Percentiles rank a stretch among this genome's conserved stretches.
phyloP scores from a whole-genome alignment of 1,140 invertebrate species.

The Gonatopus flavifemur region DNA sequence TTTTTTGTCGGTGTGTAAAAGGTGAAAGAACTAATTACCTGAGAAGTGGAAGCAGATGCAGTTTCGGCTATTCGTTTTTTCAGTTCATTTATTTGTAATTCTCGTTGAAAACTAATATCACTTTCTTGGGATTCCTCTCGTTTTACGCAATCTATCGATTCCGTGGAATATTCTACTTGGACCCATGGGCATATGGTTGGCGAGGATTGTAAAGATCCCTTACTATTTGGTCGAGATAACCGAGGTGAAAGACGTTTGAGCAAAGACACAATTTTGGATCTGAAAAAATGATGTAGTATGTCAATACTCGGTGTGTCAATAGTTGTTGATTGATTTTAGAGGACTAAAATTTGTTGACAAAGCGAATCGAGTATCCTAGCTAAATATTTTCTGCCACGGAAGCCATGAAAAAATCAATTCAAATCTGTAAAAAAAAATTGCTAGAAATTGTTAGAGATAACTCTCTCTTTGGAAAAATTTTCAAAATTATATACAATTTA shows the following conservation, averaged over 20 bases:
- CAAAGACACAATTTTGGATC: constrained; percentile 53
- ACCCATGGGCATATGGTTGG: constrained; percentile 48
- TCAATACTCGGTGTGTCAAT: too few species aligned
- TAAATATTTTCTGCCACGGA: too few species aligned
- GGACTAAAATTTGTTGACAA: too few species aligned
- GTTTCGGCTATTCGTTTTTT: constrained; percentile 41
- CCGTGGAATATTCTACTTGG: constrained; percentile 44
- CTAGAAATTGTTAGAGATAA: too few species aligned
- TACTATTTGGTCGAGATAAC: constrained; percentile 42
- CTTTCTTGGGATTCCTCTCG: constrained; percentile 35
- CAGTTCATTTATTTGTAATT: constrained; percentile 45
- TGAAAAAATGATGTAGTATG: constrained; percentile 19
- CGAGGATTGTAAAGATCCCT: constrained; percentile 36
- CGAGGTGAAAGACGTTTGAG: constrained; percentile 49
- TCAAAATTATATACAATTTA: too few species aligned
- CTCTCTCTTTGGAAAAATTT: too few species aligned
- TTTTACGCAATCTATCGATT: constrained; percentile 29
- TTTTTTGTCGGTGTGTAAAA: too few species aligned
- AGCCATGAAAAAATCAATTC: too few species aligned
- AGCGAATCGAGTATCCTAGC: too few species aligned
- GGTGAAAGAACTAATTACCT: constrained; percentile 32
- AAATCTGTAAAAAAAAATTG: too few species aligned
- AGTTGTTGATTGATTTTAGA: too few species aligned
- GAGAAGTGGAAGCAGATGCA: constrained; percentile 23
- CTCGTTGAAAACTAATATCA: constrained; percentile 43